Evolutionary conservation across 2,888 invertebrate genomes (phyloP), one percentile per base, ranked within the genome.

Genomic region (Heliothis peltigera): DNA sequence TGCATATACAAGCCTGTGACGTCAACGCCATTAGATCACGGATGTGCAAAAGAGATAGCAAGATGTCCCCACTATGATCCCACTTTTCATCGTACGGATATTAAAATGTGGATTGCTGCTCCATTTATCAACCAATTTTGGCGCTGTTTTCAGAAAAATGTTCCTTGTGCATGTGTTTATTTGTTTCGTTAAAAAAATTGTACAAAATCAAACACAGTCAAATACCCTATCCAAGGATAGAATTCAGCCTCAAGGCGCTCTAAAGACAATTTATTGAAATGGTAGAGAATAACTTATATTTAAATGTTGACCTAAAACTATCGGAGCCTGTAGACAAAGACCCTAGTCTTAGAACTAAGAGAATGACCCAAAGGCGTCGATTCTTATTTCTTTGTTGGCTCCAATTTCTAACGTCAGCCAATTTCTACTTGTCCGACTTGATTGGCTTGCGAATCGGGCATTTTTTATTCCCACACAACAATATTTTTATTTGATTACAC

Each of bases 381-480:
- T 55, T 67, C 35, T 58, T 51, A 75, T 67, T 64, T 70, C 47
- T 75, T 63, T 56, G 55, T 63, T 62, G 28, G 46, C 21, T 12
- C 55, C 75, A 54, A 64, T 63, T 56, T 64, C 43, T 47, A 70
- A 59, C 32, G 53, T 21, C 55, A 18, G 32, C 44, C 69, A 44
- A 58, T 72, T 70, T 75, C 75, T 75, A 56, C 63, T 55, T 64
- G 72, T 75, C 75, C 7, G 10, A 25, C 53, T 52, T 56, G 56
- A 75, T 75, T 53, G 52, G 52, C 64, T 18, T 10, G 43, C 48
- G 53, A 59, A 72, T 75, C 35, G 70, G 35, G 28, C 44, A 68
- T 77, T 73, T 70, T 64, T 74, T 68, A 74, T 65, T 64, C 74
- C 55, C 62, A 63, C 44, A 64, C 42, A 64, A 48, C 59, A 69